Evolutionary conservation across 2,797 vertebrate genomes (phyloP).

Genomic region (Semotilus atromaculatus): DNA sequence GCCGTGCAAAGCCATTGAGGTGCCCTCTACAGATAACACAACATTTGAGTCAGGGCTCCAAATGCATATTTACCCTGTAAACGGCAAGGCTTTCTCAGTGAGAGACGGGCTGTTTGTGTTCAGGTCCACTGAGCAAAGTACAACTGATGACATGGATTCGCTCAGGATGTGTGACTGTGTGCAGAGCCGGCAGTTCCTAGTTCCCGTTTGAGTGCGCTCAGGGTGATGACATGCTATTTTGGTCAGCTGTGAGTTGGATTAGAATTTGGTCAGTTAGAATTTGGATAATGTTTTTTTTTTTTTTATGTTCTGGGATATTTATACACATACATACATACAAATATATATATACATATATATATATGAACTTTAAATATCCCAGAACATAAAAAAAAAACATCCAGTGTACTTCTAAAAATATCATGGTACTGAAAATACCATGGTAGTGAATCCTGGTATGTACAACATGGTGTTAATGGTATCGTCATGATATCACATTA

Average conservation of each 20-base stretch:
- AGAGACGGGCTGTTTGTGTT: slow-evolving; percentile 62
- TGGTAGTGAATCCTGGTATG: neutral
- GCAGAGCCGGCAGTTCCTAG: slow-evolving; percentile 45
- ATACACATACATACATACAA: too few species aligned
- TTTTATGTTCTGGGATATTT: neutral
- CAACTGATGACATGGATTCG: slow-evolving; percentile 61
- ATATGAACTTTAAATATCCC: too few species aligned
- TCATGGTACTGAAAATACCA: neutral
- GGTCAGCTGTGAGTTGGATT: neutral
- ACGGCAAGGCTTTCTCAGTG: slow-evolving; percentile 49
- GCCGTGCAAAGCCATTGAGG: slow-evolving; percentile 30
- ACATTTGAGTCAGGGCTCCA: slow-evolving; percentile 40
- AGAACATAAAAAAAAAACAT: too few species aligned
- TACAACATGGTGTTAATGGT: neutral
- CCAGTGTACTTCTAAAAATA: neutral
- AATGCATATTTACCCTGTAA: slow-evolving; percentile 57
- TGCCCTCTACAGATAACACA: slow-evolving; percentile 32
- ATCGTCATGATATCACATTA: neutral
- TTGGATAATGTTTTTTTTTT: neutral
- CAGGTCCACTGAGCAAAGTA: slow-evolving; percentile 65
- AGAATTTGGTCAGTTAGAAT: slow-evolving; percentile 7
- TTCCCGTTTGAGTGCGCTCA: slow-evolving; percentile 46
- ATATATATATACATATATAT: too few species aligned
- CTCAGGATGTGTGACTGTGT: slow-evolving; percentile 40
- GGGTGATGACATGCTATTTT: slow-evolving; percentile 30